Percentiles rank a stretch among this genome's conserved stretches.
phyloP scores from a whole-genome alignment of 2,797 vertebrate species.

The Mormyrus proboscirostris region DNA sequence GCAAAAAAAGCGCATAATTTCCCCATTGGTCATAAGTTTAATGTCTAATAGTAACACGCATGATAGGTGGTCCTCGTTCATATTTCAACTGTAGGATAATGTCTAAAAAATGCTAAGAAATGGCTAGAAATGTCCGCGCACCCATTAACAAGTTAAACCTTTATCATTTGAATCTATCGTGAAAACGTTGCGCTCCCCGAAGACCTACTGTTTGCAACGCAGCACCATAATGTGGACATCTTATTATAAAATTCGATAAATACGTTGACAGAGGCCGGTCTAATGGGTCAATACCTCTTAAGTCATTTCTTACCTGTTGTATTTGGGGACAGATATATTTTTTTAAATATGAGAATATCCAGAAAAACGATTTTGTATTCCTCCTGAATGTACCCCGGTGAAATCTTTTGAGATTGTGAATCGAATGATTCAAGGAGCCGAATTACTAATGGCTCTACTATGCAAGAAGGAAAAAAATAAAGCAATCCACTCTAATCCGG shows the following conservation, averaged over 20 bases:
- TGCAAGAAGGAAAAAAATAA: background rate
- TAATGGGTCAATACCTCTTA: background rate
- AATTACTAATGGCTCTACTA: background rate
- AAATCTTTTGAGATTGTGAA: background rate
- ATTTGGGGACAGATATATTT: background rate
- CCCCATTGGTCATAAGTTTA: conserved; percentile 29
- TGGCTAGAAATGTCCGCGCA: background rate
- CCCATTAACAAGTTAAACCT: background rate
- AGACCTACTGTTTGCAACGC: background rate
- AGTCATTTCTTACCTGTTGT: conserved; percentile 25
- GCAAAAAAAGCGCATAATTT: conserved; percentile 21
- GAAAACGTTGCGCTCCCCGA: background rate
- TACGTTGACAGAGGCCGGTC: background rate
- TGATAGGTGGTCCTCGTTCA: conserved; percentile 12
- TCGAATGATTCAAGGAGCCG: background rate
- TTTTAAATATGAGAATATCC: background rate
- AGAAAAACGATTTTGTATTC: conserved; percentile 18
- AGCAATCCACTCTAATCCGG: conserved; percentile 13
- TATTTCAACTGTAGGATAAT: background rate
- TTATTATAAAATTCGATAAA: background rate
- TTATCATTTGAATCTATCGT: background rate
- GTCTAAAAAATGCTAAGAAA: background rate
- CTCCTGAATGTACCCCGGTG: background rate
- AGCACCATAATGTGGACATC: background rate
- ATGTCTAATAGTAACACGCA: conserved; percentile 18